These are phyloP conservation scores for Pandemis cinnamomeana DNA, from an alignment of 2,888 invertebrate genomes.

Conservation along the genomic window DNA sequence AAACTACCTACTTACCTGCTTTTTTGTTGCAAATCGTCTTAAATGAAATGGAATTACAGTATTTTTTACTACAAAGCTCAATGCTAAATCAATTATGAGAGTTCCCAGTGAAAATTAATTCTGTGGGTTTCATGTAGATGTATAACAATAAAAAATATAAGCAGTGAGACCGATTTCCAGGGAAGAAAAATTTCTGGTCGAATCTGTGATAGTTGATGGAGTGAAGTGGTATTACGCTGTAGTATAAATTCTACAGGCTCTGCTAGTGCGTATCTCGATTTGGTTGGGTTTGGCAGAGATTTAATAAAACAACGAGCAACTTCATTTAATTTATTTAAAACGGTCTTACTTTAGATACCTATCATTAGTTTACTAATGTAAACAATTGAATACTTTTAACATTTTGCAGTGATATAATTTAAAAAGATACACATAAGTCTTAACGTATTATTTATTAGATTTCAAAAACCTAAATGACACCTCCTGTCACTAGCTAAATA, in stretches of 20 bases:
- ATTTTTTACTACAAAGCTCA: too few relatives aligned
- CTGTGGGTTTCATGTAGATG: too few relatives aligned
- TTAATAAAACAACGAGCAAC: conserved; percentile 26
- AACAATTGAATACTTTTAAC: conserved; percentile 25
- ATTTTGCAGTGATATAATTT: conserved; percentile 17
- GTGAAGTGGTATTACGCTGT: not conserved
- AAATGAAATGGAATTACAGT: too few relatives aligned
- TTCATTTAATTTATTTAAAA: conserved; percentile 37
- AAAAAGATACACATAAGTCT: conserved; percentile 6
- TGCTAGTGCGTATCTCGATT: too few relatives aligned
- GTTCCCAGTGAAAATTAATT: too few relatives aligned
- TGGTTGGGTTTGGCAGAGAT: not conserved
- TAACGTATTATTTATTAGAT: not conserved
- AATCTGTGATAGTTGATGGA: not conserved
- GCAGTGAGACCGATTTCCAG: too few relatives aligned
- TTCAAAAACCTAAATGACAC: conserved; percentile 9
- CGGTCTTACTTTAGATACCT: conserved; percentile 8
- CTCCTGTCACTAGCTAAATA: not conserved
- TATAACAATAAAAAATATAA: too few relatives aligned
- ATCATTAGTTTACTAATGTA: conserved; percentile 21
- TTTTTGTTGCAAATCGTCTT: too few relatives aligned
- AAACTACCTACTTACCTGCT: too few relatives aligned
- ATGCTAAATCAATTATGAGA: too few relatives aligned
- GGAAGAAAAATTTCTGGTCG: too few relatives aligned
- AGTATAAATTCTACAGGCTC: too few relatives aligned